A percentile compares a stretch with the other conserved stretches of the same genome.
Evolutionary conservation across 2,113 vertebrate species (phyloP).

Genomic region (Litocranius walleri): DNA sequence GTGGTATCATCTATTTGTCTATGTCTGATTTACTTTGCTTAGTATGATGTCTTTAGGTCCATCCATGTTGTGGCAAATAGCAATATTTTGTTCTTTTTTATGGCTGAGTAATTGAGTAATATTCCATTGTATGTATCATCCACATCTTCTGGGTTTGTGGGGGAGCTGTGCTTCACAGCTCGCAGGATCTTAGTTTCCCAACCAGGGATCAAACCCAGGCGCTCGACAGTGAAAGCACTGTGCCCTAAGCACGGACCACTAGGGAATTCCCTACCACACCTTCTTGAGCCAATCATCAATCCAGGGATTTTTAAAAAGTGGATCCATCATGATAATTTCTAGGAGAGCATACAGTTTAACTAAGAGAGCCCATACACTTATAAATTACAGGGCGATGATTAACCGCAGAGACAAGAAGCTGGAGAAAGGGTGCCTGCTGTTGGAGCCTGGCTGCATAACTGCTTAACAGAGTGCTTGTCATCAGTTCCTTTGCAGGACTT

Average conservation of each 20-base stretch:
- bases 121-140: neutral
- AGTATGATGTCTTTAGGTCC: neutral
- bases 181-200: neutral
- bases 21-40: neutral
- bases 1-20: neutral
- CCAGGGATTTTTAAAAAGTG: neutral
- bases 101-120: neutral
- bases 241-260: accelerated
- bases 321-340: neutral
- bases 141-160: neutral
- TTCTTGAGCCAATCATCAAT: neutral
- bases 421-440: neutral
- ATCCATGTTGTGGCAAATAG: neutral
- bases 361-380: neutral
- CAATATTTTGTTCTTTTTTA: neutral
- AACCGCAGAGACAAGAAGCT: neutral
- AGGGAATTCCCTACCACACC: neutral
- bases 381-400: neutral
- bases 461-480: neutral
- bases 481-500: neutral
- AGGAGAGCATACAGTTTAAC: neutral
- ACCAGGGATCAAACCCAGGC: neutral
- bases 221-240: accelerated
- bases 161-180: neutral
- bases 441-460: neutral